phyloP scores from a whole-genome alignment of 1,140 invertebrate genomes.

The Aphelenchoides fujianensis region DNA sequence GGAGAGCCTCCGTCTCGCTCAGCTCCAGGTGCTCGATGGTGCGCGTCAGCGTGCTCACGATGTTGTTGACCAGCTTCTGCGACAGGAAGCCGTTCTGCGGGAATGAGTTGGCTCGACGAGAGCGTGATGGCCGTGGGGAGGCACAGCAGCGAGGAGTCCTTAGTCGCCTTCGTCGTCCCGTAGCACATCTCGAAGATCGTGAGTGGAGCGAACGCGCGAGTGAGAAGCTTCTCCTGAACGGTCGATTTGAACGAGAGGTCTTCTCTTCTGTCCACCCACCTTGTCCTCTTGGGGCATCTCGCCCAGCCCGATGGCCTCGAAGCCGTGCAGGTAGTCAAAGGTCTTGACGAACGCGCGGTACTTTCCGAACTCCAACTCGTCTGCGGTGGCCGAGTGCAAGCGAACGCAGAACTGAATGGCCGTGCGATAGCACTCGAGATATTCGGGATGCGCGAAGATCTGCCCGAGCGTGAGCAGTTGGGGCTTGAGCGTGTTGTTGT shows the following conservation, averaged over 20 bases:
- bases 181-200: slow-evolving; percentile 49
- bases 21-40: slow-evolving; percentile 36
- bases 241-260: background rate
- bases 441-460: slow-evolving; percentile 35
- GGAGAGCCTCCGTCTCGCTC: slow-evolving; percentile 36
- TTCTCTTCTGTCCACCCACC: slow-evolving; percentile 23
- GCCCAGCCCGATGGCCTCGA: slow-evolving; percentile 33
- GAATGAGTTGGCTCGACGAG: slow-evolving; percentile 41
- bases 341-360: slow-evolving; percentile 51
- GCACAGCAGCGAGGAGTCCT: slow-evolving; percentile 44
- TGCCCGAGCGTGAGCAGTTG: slow-evolving; percentile 24
- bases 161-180: slow-evolving; percentile 38
- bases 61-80: slow-evolving; percentile 40
- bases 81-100: slow-evolving; percentile 48
- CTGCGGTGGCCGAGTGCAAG: slow-evolving; percentile 41
- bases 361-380: slow-evolving; percentile 51
- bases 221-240: slow-evolving; percentile 44
- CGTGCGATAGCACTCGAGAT: slow-evolving; percentile 37
- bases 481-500: slow-evolving; percentile 31
- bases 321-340: slow-evolving; percentile 41
- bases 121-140: slow-evolving; percentile 47
- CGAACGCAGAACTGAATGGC: slow-evolving; percentile 48
- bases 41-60: slow-evolving; percentile 35
- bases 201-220: slow-evolving; percentile 45
- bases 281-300: slow-evolving; percentile 35